Evolutionary conservation across 2,888 invertebrate genomes (phyloP), one percentile per base, ranked within the genome.

Genomic region (Venusia cambrica): DNA sequence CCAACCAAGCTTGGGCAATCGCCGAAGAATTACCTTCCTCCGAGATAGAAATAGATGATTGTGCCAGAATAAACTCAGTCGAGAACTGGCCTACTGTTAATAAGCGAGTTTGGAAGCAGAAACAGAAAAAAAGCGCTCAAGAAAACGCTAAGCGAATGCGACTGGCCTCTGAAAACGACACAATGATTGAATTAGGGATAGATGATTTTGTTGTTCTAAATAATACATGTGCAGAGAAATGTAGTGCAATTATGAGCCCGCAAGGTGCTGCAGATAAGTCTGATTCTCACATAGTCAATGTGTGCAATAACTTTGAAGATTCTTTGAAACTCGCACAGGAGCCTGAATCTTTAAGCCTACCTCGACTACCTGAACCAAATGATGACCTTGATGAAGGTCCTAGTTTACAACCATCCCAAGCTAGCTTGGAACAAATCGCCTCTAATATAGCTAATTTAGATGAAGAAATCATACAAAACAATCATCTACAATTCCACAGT

Each of bases 401-500:
- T 21, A 24, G 16, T 27, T 15, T 29, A 31, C 22, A 27, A 15
- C 17, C 35, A 9, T 25, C 25, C 10, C 16, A 31, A 8, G 16
- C 21, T 3, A 35, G 30, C 32, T 9, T 38, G 35, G 27, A 39
- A 40, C 18, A 31, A 35, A 40, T 40, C 12, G 11, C 27, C n/a
- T 31, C 21, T 13, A 38, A 43, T 6, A 44, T 35, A 25, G 31
- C 29, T 22, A 29, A 34, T 26, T 22, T 50, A 29, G 32, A 40
- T 4, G 49, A 51, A 6, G 52, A 57, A 21, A 54, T 28, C 3
- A 64, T 60, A 43, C 47, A 64, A 3, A 62, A 69, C 35, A 48
- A 54, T 17, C 57, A 75, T 36, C 54, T 68, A 28, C 70, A 78
- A 52, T 85, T 85, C 36, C 77, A 79, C 41, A 84, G 85, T 41